phyloP scores from a whole-genome alignment of 2,797 vertebrate genomes.

The Leptatherina wallacei region DNA sequence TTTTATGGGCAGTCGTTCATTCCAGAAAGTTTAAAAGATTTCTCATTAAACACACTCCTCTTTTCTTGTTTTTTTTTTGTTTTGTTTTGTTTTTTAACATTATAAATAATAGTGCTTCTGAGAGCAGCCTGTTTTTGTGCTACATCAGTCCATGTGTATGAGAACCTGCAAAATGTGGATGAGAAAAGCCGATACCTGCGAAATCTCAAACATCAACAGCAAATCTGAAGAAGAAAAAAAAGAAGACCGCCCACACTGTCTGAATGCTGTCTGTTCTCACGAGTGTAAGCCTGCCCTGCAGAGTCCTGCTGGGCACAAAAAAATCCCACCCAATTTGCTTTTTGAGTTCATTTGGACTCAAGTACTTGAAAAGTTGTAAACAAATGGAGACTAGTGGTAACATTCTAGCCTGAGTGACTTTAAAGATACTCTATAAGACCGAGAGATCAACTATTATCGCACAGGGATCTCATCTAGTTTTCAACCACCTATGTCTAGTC shows the following conservation, averaged over 20 bases:
- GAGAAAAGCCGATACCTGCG: background rate
- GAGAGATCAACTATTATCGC: background rate
- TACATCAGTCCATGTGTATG: background rate
- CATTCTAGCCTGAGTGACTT: background rate
- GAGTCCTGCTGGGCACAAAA: background rate
- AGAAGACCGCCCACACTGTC: background rate
- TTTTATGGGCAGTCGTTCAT: slow-evolving; percentile 32
- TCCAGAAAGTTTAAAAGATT: slow-evolving; percentile 25
- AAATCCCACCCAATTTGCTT: background rate
- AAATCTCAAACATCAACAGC: slow-evolving; percentile 11
- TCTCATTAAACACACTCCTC: background rate
- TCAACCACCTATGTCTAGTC: background rate
- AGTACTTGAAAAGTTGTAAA: background rate
- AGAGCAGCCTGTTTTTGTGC: background rate
- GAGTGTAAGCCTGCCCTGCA: background rate
- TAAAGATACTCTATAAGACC: background rate
- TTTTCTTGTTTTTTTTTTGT: background rate
- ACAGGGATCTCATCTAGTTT: background rate
- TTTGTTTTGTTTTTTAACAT: background rate
- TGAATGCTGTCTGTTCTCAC: slow-evolving; percentile 10
- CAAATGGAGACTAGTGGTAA: background rate
- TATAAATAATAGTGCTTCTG: background rate
- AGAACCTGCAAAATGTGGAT: background rate
- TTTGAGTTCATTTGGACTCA: background rate
- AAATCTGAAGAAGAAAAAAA: background rate